Evolutionary conservation across 92 coral and sea anemone species (phyloP).

Genomic region (Scolanthus callimorphus): DNA sequence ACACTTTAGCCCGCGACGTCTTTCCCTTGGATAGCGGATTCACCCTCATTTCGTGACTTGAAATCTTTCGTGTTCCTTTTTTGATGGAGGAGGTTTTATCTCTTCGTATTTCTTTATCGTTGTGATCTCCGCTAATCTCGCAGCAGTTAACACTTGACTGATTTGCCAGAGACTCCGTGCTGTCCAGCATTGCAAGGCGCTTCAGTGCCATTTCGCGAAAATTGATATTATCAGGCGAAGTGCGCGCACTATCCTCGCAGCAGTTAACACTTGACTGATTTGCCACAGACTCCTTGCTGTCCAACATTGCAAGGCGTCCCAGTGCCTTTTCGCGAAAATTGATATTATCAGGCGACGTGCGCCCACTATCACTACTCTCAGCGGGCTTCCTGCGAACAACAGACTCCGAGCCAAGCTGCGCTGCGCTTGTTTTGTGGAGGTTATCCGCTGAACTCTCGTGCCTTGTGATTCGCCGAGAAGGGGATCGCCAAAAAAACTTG

Average conservation of each 20-base stretch:
- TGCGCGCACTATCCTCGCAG: too few species aligned
- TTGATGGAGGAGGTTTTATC: not conserved
- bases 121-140: not conserved
- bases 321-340: not conserved
- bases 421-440: not conserved
- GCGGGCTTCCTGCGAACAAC: not conserved
- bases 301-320: not conserved
- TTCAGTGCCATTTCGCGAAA: not conserved
- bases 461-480: constrained; percentile 6
- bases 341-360: not conserved
- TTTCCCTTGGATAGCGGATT: not conserved
- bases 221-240: not conserved
- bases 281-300: not conserved
- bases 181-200: not conserved
- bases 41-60: not conserved
- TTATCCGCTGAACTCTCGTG: not conserved
- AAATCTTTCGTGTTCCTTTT: not conserved
- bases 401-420: not conserved
- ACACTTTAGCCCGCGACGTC: not conserved
- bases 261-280: too few species aligned
- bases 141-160: not conserved
- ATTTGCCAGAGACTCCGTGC: not conserved
- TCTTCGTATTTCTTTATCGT: not conserved
- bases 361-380: not conserved
- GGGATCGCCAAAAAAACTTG: constrained; percentile 8